Evolutionary conservation across 2,888 invertebrate species (phyloP), one percentile per base, ranked within the genome.

Genomic region (Laspeyria flexula): DNA sequence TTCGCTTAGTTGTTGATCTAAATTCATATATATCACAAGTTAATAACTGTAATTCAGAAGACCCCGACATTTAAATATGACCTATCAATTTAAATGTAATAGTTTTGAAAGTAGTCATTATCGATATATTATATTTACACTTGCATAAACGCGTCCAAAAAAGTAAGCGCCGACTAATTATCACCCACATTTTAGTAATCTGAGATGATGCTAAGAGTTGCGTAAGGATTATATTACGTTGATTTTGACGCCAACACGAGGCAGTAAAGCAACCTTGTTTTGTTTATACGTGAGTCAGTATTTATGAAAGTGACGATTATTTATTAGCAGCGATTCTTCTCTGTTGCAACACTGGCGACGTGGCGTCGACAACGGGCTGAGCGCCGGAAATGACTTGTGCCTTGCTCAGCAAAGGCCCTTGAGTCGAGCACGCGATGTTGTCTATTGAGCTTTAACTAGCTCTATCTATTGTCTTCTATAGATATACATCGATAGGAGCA

Each of bases 251-350:
- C 85, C 80, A 81, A 81, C 83, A 81, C 79, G 52, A 57, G 55
- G 49, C 56, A 66, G 56, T 50, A 71, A 55, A 66, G 56, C 51
- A 71, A 55, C 71, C 75, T 73, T 71, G 74, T 79, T 79, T 81
- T 81, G 79, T 79, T 77, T 79, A 58, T 73, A 67, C 60, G 71
- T 87, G 85, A 88, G 74, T 87, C 88, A 88, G 78, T 81, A 73
- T 81, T 85, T 87, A 84, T 81, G 83, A 86, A 87, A 88, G 82
- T 83, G 83, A 85, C 78, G 79, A 85, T 89, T 84, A 88, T 86
- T 87, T 89, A 90, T 90, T 89, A 87, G 83, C 85, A 83, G 74
- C 69, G 78, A 85, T 85, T 88, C 80, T 88, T 87, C 85, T 83
- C 62, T 60, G 71, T 86, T 86, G 79, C 83, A 77, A 81, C 81